Evolutionary conservation across 2,888 invertebrate genomes (phyloP).

Genomic region (Protonemura montana): DNA sequence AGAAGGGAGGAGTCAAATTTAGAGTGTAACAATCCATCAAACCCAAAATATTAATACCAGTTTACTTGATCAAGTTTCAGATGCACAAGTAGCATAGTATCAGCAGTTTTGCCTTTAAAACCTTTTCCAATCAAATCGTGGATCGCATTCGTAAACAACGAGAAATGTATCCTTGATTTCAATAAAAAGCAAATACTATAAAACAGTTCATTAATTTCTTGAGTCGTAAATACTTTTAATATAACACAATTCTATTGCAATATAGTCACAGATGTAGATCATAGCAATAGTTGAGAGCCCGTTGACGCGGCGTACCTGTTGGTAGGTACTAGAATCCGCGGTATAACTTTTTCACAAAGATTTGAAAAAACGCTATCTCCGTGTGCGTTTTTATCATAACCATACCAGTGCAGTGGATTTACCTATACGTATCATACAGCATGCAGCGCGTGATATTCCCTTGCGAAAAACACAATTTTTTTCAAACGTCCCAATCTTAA

Average conservation of each 20-base stretch:
- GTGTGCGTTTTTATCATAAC: too few relatives aligned
- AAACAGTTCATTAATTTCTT: conserved; percentile 2
- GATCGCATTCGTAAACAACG: background rate
- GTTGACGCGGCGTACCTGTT: too few relatives aligned
- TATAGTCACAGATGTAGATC: too few relatives aligned
- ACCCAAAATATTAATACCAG: conserved; percentile 12
- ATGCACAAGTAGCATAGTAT: background rate
- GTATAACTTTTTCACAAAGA: too few relatives aligned
- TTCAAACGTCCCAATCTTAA: conserved; percentile 30
- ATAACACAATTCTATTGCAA: too few relatives aligned
- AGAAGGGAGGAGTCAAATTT: conserved; percentile 17
- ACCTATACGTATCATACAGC: too few relatives aligned
- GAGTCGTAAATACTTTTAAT: too few relatives aligned
- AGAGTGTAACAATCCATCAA: conserved; percentile 18
- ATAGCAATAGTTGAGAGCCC: too few relatives aligned
- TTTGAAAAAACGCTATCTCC: too few relatives aligned
- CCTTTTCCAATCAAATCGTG: conserved; percentile 2
- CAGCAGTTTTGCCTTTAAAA: background rate
- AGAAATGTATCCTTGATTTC: background rate
- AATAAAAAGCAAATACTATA: background rate
- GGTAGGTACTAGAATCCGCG: too few relatives aligned
- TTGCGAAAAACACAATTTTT: conserved; percentile 7
- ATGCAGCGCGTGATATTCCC: background rate
- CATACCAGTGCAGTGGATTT: too few relatives aligned
- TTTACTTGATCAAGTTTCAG: background rate